Evolutionary conservation across 2,113 vertebrate species (phyloP).

Genomic region (Tretioscincus oriximinensis): DNA sequence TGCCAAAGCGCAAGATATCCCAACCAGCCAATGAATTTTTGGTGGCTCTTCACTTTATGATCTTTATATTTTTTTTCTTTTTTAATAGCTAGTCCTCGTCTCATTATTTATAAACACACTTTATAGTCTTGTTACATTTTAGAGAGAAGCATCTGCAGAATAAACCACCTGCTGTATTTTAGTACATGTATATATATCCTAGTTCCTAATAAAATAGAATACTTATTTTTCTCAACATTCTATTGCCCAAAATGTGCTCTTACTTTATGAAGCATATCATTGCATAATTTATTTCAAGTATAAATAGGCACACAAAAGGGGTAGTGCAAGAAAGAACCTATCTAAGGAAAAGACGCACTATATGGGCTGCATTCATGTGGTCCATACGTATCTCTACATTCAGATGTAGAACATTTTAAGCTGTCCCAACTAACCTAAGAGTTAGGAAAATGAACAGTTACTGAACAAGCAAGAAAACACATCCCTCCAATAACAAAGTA

Average conservation of each 20-base stretch:
- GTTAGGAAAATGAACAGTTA: too few species aligned
- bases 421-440: too few species aligned
- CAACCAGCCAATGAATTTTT: background rate
- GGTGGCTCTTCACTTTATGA: background rate
- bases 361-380: too few species aligned
- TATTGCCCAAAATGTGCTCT: background rate
- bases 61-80: background rate
- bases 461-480: too few species aligned
- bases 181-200: constrained; percentile 5
- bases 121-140: constrained; percentile 36
- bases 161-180: constrained; percentile 41
- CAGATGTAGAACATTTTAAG: too few species aligned
- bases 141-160: constrained; percentile 46
- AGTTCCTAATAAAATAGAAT: constrained; percentile 16
- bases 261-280: accelerated
- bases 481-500: too few species aligned
- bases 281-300: background rate
- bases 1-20: background rate
- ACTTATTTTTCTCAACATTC: background rate
- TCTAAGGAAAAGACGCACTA: accelerated
- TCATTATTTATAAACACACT: constrained; percentile 39
- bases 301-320: background rate
- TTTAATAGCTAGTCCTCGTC: background rate
- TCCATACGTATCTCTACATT: too few species aligned
- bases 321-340: accelerated